Conservation (phyloP, 2,888 invertebrate species). For the Tridacna crocea region DNA sequence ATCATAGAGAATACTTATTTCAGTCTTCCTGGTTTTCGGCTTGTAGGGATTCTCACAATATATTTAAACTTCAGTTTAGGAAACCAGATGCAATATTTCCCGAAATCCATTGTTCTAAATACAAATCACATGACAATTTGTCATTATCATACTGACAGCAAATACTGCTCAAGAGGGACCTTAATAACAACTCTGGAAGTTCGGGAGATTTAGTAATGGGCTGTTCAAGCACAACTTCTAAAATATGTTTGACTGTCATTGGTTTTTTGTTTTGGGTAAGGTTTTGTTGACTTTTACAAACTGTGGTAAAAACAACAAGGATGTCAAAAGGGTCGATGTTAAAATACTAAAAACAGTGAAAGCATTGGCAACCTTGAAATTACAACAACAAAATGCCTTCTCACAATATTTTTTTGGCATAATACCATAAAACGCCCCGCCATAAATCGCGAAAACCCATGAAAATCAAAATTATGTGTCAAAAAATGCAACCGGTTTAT, state of each 20-base stretch:
- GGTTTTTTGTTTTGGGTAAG: slow-evolving; percentile 76
- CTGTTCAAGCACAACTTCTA: slow-evolving; percentile 71
- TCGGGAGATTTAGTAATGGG: slow-evolving; percentile 50
- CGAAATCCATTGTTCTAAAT: background rate
- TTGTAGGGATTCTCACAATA: too few relatives aligned
- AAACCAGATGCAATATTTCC: background rate
- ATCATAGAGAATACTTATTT: too few relatives aligned
- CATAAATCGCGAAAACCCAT: too few relatives aligned
- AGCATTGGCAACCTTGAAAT: background rate
- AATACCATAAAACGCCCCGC: too few relatives aligned
- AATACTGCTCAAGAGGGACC: background rate
- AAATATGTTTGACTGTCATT: slow-evolving; percentile 66
- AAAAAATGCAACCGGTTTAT: too few relatives aligned
- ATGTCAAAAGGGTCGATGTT: too few relatives aligned
- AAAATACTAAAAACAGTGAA: background rate
- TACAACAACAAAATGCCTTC: background rate
- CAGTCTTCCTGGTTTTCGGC: too few relatives aligned
- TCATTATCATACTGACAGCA: slow-evolving; percentile 3
- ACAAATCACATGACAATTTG: slow-evolving; percentile 13
- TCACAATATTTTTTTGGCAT: background rate
- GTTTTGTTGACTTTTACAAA: too few relatives aligned
- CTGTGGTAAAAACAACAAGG: too few relatives aligned
- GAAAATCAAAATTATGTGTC: too few relatives aligned
- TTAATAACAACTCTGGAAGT: background rate
- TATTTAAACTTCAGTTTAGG: background rate